phyloP scores from a whole-genome alignment of 2,888 invertebrate genomes.

The Yponomeuta sedellus region DNA sequence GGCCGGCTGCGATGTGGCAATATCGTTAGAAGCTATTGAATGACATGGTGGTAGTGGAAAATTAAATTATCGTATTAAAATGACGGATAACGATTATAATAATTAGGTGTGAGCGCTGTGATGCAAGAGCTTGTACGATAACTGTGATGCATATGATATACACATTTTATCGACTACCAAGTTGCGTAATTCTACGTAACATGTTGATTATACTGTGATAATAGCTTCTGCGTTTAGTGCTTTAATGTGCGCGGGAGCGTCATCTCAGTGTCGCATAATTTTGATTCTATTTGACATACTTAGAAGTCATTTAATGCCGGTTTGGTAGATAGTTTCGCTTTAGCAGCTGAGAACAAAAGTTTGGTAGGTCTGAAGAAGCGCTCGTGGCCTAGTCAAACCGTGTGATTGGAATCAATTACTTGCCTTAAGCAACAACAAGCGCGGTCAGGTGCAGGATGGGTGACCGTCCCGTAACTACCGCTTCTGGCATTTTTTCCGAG shows the following conservation, averaged over 20 bases:
- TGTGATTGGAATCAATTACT: too few species aligned
- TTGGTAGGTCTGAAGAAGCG: too few species aligned
- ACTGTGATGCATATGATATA: background rate
- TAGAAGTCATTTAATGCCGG: too few species aligned
- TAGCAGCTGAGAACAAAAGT: too few species aligned
- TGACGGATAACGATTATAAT: background rate
- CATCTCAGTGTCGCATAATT: background rate
- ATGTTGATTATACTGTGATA: background rate
- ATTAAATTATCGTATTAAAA: background rate
- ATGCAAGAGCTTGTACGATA: background rate
- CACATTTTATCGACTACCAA: background rate
- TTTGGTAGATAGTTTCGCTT: too few species aligned
- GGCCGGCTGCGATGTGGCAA: background rate
- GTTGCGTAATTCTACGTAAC: background rate
- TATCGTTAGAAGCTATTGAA: background rate
- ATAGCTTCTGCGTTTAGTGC: background rate
- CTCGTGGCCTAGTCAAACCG: too few species aligned
- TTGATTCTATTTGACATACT: too few species aligned
- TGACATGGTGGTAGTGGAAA: background rate
- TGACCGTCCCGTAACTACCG: too few species aligned
- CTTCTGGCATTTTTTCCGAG: too few species aligned
- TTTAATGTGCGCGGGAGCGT: background rate
- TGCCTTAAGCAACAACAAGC: too few species aligned
- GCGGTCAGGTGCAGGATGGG: too few species aligned
- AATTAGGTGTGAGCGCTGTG: background rate